Evolutionary conservation across 2,888 invertebrate genomes (phyloP).

Genomic region (Heteropelma amictum): DNA sequence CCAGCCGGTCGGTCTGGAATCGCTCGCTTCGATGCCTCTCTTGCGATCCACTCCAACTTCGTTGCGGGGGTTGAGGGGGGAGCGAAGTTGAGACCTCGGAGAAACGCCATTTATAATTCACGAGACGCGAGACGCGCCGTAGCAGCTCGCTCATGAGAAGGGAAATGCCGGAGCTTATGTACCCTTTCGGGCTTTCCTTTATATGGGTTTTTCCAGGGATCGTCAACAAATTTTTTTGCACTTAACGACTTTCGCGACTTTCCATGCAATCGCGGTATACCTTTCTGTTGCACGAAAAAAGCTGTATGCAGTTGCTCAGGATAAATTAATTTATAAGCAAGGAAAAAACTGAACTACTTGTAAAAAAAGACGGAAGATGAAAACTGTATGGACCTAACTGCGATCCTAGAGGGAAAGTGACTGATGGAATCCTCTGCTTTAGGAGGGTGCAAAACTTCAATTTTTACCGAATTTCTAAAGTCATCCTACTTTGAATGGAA

Average conservation of each 20-base stretch:
- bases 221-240: not conserved
- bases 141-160: slow-evolving; percentile 37
- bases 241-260: no score
- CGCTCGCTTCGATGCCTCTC: slow-evolving; percentile 50
- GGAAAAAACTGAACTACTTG: no score
- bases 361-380: no score
- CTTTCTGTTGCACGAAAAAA: no score
- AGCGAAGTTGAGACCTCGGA: slow-evolving; percentile 51
- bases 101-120: slow-evolving; percentile 75
- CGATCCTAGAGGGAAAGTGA: no score
- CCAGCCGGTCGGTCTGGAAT: slow-evolving; percentile 52
- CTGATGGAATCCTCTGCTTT: no score
- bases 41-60: slow-evolving; percentile 46
- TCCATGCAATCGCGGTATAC: no score
- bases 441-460: no score
- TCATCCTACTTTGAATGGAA: not conserved
- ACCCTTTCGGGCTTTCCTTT: slow-evolving; percentile 22
- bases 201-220: slow-evolving; percentile 13
- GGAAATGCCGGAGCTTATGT: slow-evolving; percentile 57
- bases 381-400: not conserved
- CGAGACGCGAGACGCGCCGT: slow-evolving; percentile 57
- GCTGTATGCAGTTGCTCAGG: no score
- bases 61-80: slow-evolving; percentile 23
- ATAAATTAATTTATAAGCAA: no score
- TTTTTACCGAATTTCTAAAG: not conserved